These are phyloP conservation scores for Hemibagrus wyckioides DNA, from an alignment of 2,113 vertebrate species.

Conservation along the genomic window DNA sequence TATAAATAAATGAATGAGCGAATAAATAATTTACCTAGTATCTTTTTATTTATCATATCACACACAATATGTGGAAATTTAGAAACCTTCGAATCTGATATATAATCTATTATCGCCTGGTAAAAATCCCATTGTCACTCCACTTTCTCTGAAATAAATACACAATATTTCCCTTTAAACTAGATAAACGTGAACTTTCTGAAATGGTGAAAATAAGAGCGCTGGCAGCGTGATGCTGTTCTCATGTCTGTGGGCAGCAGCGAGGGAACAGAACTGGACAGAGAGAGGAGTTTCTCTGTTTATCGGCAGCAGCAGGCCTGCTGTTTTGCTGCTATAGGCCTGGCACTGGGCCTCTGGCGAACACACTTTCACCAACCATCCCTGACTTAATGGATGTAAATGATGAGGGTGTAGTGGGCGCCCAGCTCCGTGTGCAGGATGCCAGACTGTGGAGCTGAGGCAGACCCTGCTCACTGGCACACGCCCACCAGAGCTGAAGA, in stretches of 20 bases:
- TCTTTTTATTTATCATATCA: not conserved
- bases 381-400: constrained; percentile 76
- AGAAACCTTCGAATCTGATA: not conserved
- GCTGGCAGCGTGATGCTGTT: constrained; percentile 52
- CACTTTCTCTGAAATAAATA: constrained; percentile 75
- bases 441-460: constrained; percentile 65
- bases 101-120: not conserved
- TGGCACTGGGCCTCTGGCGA: constrained; percentile 62
- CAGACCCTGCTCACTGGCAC: constrained; percentile 61
- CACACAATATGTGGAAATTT: not conserved
- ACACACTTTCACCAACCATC: constrained; percentile 44
- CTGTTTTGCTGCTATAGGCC: constrained; percentile 52
- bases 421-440: constrained; percentile 54
- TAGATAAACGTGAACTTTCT: constrained; percentile 42
- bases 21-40: not conserved
- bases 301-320: constrained; percentile 73
- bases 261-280: constrained; percentile 64
- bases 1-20: not conserved
- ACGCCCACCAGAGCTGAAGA: constrained; percentile 65
- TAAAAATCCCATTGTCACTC: constrained; percentile 64
- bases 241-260: constrained; percentile 49
- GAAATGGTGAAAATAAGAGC: constrained; percentile 47
- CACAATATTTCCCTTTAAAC: constrained; percentile 72
- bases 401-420: constrained; percentile 66
- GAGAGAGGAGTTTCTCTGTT: constrained; percentile 66